Base-by-base conservation (phyloP, 2,888 invertebrate genomes). In the Adelphocoris suturalis region DNA sequence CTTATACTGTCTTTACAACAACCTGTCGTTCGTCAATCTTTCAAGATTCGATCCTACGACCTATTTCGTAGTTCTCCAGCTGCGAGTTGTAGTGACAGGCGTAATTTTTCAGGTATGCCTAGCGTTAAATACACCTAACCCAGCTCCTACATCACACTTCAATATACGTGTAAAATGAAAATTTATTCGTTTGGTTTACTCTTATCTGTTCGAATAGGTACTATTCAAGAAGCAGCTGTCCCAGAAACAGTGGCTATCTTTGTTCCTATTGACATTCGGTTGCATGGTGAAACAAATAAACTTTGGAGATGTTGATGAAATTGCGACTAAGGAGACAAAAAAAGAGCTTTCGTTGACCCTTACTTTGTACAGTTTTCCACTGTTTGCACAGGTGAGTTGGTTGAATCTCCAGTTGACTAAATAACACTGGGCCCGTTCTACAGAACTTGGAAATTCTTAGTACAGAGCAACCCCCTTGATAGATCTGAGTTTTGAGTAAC, bases 11-110 rank as follows among this genome's bases (percentile, higher is more conserved):
- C 94, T 98, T 86, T 99, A 99, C 94, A 99, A 99, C 93, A 99
- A 99, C 94, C 95, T 99, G 92, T 96, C 98, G 48, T 99, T 98
- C 94, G 94, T 97, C 86, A 99, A 98, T 94, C 94, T 99, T 92
- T 96, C 97, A 14, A 96, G 95, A 88, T 99, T 98, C 94, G 99
- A 99, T 93, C 98, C 99, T 0, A 98, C 99, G 0, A 98, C 98
- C 0, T 99, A 99, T 93, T 98, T 97, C 93, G 94, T 99, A 90
- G 93, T 99, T 76, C 94, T 99, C 11, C 98, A 99, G 93, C 95
- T 99, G 92, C 94, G 99, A 92, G 98, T 99, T 57, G 98, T 99
- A 23, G 95, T 98, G 11, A 99, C 98, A 7, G 99, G 98, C 55
- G 94, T 99, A 89, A 94, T 98, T 76, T 99, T 97, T 94, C 98